phyloP scores from a whole-genome alignment of 2,888 invertebrate genomes.

The Rhingia rostrata region DNA sequence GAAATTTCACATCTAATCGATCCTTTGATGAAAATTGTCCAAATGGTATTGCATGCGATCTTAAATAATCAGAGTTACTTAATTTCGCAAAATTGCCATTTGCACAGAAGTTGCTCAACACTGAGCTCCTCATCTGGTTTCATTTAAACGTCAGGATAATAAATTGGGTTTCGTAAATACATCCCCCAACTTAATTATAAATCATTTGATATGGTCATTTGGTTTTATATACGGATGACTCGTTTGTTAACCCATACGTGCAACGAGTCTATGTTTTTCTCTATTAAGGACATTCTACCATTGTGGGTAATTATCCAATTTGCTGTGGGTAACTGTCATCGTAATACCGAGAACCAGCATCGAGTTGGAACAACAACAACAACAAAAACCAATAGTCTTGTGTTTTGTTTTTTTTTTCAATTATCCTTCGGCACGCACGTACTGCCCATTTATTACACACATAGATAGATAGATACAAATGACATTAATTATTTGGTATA shows the following conservation, averaged over 20 bases:
- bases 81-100: too few relatives aligned
- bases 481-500: conserved; percentile 12
- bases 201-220: neutral
- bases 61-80: too few relatives aligned
- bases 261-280: too few relatives aligned
- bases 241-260: too few relatives aligned
- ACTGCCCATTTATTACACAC: neutral
- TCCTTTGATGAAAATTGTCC: too few relatives aligned
- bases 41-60: too few relatives aligned
- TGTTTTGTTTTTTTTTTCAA: conserved; percentile 3
- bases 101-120: too few relatives aligned
- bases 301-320: conserved; percentile 10
- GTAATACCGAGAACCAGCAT: neutral
- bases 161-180: neutral
- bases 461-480: neutral
- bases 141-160: too few relatives aligned
- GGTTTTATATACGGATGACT: neutral
- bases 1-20: too few relatives aligned
- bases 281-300: neutral
- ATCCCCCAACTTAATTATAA: neutral
- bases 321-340: conserved; percentile 4
- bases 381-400: neutral
- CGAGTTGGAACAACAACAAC: neutral
- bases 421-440: conserved; percentile 9
- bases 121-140: too few relatives aligned